Base-by-base conservation (phyloP, 2,113 vertebrate species). In the Theropithecus gelada region DNA sequence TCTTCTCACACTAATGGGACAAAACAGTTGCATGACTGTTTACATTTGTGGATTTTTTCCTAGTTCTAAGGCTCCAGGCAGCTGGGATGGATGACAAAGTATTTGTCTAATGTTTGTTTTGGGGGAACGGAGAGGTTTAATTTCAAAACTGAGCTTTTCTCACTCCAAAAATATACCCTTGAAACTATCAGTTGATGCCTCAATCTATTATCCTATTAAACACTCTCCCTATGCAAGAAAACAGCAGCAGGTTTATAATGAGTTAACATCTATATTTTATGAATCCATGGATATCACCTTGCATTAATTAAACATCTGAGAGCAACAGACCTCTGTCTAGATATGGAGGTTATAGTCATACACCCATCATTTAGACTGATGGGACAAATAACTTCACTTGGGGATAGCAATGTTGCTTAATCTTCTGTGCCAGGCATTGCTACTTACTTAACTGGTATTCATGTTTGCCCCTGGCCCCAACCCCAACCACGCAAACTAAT, bases 271-370 rank as follows among this genome's bases (percentile, higher is more conserved):
- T 20, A 18, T 66, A 64, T 38, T 73, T 25, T 38, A 30, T 45
- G 13, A 68, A 27, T 20, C 40, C 2, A n/a, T 35, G 27, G 13
- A 79, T 27, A 92, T 32, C 7, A 55, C 2, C 5, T 87, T 75
- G 92, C 14, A 68, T 80, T 90, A 92, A 75, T 80, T 90, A 87
- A 94, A 48, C 18, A 18, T 73, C 81, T 87, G n/a, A 73, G 48
- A 32, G 16, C 78, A 88, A 48, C 7, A 25, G 9, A 30, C 1
- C 17, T 97, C n/a, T 48, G 12, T 48, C 8, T 88, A 83, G 75
- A 92, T 86, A 61, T 59, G 8, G 83, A 91, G 14, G 14, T 88
- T 80, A 61, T 43, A 7, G 22, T 20, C 85, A 78, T 45, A 9
- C 20, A 48, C 5, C 23, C 8, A 64, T 76, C 7, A 25, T 32